Base-by-base conservation (phyloP, 2,888 invertebrate genomes). In the Clusia tigrina region DNA sequence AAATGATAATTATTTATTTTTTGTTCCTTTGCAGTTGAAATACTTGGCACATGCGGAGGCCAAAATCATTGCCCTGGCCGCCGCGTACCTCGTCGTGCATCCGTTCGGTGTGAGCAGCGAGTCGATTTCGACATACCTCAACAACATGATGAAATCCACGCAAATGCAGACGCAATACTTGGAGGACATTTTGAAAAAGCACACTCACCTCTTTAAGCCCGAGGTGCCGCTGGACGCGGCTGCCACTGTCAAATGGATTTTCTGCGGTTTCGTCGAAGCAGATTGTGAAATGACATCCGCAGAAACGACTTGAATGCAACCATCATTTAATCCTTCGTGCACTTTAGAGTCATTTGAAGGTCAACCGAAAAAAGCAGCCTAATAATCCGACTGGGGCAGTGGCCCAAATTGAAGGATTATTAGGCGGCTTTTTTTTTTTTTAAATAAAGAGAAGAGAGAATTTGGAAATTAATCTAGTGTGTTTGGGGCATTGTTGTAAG, bases 91-190 rank as follows among this genome's bases (percentile, higher is more conserved):
- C 58, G 78, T 83, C 26, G 93, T 97, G 42, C 96, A 97, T 84
- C 97, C 96, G 0, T 92, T 92, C 78, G 97, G 97, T 54, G 95
- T 96, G 1, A 93, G 92, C 64, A 87, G 94, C 1, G 95, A 94
- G 81, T 94, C 94, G 83, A 91, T 97, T 68, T 93, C 93, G 87
- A 94, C 93, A 9, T 97, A 96, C 84, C 88, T 97, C 22, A 92
- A 93, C 75, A 93, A 92, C 77, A 69, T 79, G n/a, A 67, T 68
- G 2, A 85, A 94, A 69, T 90, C 93, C 74, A 86, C 91, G 1
- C 86, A 86, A 70, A 85, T 92, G 55, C 87, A 90, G 64, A 90
- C 92, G 54, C 88, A 90, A 46, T 90, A 91, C 68, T 89, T 95
- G 15, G 93, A 94, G 83, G 86, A 87, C 68, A 86, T 95, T 22